phyloP scores from a whole-genome alignment of 1,140 invertebrate genomes.

The Psix sp. region DNA sequence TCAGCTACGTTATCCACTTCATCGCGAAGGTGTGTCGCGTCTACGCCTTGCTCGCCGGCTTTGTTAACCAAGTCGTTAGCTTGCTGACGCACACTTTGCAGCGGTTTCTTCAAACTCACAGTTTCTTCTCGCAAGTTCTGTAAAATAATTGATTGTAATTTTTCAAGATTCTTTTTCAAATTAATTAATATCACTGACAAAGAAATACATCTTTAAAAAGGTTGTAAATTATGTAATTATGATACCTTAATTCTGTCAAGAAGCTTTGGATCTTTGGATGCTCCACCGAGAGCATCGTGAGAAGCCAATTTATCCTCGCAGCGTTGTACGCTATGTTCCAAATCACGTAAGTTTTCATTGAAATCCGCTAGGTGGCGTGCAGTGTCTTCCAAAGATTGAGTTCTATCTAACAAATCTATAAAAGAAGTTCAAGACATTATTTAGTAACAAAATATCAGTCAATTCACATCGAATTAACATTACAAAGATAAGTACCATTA shows the following conservation, averaged over 20 bases:
- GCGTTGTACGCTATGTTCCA: constrained; percentile 87
- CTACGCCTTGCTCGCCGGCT: constrained; percentile 82
- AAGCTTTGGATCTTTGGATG: constrained; percentile 88
- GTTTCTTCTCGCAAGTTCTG: constrained; percentile 85
- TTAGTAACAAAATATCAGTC: not conserved
- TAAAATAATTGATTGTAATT: not conserved
- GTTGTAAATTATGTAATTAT: constrained; percentile 1
- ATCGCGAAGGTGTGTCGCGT: constrained; percentile 85
- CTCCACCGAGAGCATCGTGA: constrained; percentile 87
- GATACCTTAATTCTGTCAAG: constrained; percentile 86
- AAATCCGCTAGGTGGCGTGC: constrained; percentile 89
- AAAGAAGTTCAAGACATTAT: constrained; percentile 35
- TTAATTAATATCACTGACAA: no score
- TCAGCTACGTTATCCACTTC: constrained; percentile 88
- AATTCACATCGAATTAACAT: constrained; percentile 4
- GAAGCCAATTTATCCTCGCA: constrained; percentile 92
- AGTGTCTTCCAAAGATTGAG: constrained; percentile 90
- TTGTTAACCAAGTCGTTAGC: constrained; percentile 86
- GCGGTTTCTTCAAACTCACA: constrained; percentile 84
- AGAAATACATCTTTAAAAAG: not conserved
- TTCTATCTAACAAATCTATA: constrained; percentile 78
- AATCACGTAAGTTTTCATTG: constrained; percentile 88
- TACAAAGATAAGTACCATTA: constrained; percentile 78
- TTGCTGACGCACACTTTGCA: constrained; percentile 82
- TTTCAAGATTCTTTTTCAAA: no score